Base-by-base conservation (phyloP, 2,888 invertebrate species). In the Agonum fuliginosum region DNA sequence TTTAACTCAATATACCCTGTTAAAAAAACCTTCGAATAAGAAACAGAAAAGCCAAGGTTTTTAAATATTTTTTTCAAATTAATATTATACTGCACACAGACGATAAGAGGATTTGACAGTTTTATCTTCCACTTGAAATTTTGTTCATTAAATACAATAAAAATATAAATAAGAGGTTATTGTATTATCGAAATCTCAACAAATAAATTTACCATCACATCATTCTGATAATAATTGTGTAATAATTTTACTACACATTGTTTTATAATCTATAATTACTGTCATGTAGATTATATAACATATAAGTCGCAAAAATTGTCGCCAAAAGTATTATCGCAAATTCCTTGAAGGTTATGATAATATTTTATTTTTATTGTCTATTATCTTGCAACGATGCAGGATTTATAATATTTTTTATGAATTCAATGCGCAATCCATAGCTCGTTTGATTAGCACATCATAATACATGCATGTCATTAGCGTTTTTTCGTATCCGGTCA, bases 401-500 rank as follows among this genome's bases (percentile, higher is more conserved):
- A 17, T 17, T 17, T 46, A 17, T 17, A 46, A 14, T 6, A 30
- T 58, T 58, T 43, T 22, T 4, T 17, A 14, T 30, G 14, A 30
- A 27, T 34, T 34, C 14, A 51, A 71, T 54, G 48, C 72, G 72
- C 34, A 34, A 72, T 19, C 34, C 27, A 46, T 46, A 41, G 19
- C 30, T 46, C 27, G 14, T 34, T 51, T 71, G 65, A 65, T 30
- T 71, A 72, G 54, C 54, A 72, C 37, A 54, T 54, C 72, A 72
- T 72, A 54, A 72, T 72, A 72, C 54, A 37, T 72, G 54, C 8
- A 62, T 62, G 54, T 54, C 72, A 54, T 72, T 72, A 72, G 54
- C 19, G 54, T 72, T 72, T 72, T 71, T 72, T 72, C 54, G 20
- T 22, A 54, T 72, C 72, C 72, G 72, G 72, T 72, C 30, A 27